These are phyloP conservation scores for Eupelmus urozonus DNA, from an alignment of 2,888 invertebrate genomes.

Conservation along the genomic window DNA sequence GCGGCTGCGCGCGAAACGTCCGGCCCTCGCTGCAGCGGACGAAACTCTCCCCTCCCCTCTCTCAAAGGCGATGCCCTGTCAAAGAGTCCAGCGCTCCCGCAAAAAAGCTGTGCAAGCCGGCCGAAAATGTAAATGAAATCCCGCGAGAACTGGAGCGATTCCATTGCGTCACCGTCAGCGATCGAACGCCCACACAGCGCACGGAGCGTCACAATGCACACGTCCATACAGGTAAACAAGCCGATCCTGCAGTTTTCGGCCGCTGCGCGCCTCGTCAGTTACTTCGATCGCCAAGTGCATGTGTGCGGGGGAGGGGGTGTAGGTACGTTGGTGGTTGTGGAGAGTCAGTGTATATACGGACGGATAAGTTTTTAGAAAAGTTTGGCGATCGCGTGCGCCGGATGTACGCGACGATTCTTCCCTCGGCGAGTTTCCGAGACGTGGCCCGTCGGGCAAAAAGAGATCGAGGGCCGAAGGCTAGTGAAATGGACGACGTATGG, in stretches of 20 bases:
- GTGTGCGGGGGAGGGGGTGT: no score
- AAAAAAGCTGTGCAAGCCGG: neutral
- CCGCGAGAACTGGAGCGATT: constrained; percentile 16
- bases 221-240: neutral
- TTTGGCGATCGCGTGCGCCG: no score
- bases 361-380: no score
- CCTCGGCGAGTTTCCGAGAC: no score
- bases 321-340: no score
- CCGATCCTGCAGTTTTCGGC: neutral
- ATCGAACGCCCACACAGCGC: no score
- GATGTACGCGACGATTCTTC: no score
- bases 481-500: no score
- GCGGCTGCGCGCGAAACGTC: no score
- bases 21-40: neutral
- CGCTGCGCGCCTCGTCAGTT: neutral
- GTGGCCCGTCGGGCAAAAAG: no score
- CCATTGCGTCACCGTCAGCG: constrained; percentile 20
- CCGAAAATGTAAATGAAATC: constrained; percentile 49
- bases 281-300: constrained; percentile 15
- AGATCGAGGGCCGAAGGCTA: no score
- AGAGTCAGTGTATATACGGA: no score
- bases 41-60: constrained; percentile 6
- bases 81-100: neutral
- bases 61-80: constrained; percentile 2
- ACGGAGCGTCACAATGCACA: neutral